Conservation (phyloP, 2,888 invertebrate genomes). For the Malacosoma neustria region DNA sequence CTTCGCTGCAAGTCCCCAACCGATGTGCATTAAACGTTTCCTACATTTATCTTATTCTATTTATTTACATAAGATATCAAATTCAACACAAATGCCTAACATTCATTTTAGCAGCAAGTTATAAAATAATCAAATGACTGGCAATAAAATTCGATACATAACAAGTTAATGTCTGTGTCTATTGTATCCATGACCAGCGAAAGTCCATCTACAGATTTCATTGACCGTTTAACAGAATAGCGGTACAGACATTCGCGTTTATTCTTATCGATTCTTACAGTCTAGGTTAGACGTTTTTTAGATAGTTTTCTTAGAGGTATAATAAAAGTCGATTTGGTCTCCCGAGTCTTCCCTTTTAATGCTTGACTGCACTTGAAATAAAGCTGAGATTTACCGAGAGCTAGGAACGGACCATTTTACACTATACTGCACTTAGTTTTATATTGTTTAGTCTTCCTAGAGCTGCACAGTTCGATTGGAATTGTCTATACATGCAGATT, state of each 20-base stretch:
- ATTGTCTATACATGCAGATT: no score
- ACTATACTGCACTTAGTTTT: slow-evolving; percentile 28
- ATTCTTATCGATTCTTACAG: slow-evolving; percentile 20
- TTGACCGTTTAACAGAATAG: slow-evolving; percentile 20
- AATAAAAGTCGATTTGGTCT: slow-evolving; percentile 48
- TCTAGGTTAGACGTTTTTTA: slow-evolving; percentile 38
- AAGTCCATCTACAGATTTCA: slow-evolving; percentile 22
- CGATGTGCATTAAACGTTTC: no score
- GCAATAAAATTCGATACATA: slow-evolving; percentile 33
- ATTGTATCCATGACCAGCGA: slow-evolving; percentile 24
- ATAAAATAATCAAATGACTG: no score
- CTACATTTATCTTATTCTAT: no score
- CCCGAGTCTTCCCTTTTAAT: slow-evolving; percentile 27
- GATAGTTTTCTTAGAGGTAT: slow-evolving; percentile 44
- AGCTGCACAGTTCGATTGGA: no score
- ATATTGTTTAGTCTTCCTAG: no score
- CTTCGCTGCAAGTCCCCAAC: no score
- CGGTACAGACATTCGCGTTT: slow-evolving; percentile 18
- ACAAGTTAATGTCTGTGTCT: slow-evolving; percentile 26
- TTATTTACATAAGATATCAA: no score
- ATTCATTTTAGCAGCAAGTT: no score
- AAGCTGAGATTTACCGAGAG: slow-evolving; percentile 39
- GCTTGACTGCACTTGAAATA: slow-evolving; percentile 33
- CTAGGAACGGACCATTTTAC: slow-evolving; percentile 30
- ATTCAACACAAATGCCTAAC: no score